Base-by-base conservation (phyloP, 2,888 invertebrate species). In the Strigamia maritima region DNA sequence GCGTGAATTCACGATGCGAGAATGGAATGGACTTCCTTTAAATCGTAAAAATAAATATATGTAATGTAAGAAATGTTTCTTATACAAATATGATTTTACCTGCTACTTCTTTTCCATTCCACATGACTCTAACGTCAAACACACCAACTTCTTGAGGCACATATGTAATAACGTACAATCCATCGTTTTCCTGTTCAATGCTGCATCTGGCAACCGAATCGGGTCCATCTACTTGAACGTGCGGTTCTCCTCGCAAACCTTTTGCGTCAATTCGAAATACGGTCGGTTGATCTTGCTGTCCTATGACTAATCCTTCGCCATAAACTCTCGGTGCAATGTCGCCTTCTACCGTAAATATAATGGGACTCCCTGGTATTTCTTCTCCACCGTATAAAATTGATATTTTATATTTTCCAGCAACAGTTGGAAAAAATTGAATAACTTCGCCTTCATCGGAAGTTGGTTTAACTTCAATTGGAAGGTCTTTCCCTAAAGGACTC, bases 71-170 rank as follows among this genome's bases (percentile, higher is more conserved):
- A 40, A 14, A 40, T 40, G 10, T 14, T 44, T 74, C 4, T 74
- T 70, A 24, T 24, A 8, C 16, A 16, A 76, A 38, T 22, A 10
- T 31, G n/a, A n/a, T n/a, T 77, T 70, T 82, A 87, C 88, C 88
- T 82, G 87, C 85, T 79, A 89, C 86, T 81, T 88, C 87, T 80
- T 85, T 84, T 44, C 87, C 87, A 82, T 89, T 89, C 88, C 89
- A 89, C 70, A 91, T 92, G 82, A 98, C 92, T 81, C 93, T 89
- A 40, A 97, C 91, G 86, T 96, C 95, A 85, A 95, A 97, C 60
- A 92, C 90, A 0, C 98, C 98, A n/a, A 95, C 93, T 83, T 94
- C 94, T 0, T 93, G 90, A 0, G 98, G 97, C 0, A 93, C 91
- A 86, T 97, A 98, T 0, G 94, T 92, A 76, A 97, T 94, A 81